Percentiles rank a stretch among this genome's conserved stretches.
Evolutionary conservation across 1,140 invertebrate species (phyloP).

Genomic region (Doryteuthis pealeii): DNA sequence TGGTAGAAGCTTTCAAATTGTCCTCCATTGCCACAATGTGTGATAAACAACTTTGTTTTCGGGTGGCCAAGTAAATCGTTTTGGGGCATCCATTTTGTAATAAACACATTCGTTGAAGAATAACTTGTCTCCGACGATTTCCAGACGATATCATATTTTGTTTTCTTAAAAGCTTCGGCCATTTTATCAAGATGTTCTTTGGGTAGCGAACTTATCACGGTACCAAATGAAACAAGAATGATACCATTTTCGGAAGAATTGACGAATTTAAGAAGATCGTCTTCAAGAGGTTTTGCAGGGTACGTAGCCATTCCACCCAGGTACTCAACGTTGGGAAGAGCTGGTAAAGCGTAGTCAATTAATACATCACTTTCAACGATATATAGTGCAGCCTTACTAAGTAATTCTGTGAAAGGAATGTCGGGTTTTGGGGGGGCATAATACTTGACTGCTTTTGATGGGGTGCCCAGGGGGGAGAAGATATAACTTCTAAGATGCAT

Average conservation of each 20-base stretch:
- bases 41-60: conserved; percentile 67
- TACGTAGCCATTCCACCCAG: conserved; percentile 21
- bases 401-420: too few relatives aligned
- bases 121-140: conserved; percentile 57
- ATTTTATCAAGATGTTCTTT: conserved; percentile 36
- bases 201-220: conserved; percentile 8
- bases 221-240: conserved; percentile 35
- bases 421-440: too few relatives aligned
- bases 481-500: background rate
- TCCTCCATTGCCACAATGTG: conserved; percentile 76
- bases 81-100: conserved; percentile 77
- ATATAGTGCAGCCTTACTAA: background rate
- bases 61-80: conserved; percentile 73
- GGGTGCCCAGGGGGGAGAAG: too few relatives aligned
- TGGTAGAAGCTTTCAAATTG: conserved; percentile 74
- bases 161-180: conserved; percentile 22
- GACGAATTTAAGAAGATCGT: conserved; percentile 16
- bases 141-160: too few relatives aligned
- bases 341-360: conserved; percentile 16
- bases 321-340: conserved; percentile 16
- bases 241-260: conserved; percentile 20
- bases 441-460: too few relatives aligned
- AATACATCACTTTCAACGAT: conserved; percentile 15
- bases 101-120: conserved; percentile 68
- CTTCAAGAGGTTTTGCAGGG: conserved; percentile 20